These are phyloP conservation scores for Myoxocephalus aenaeus DNA, from an alignment of 2,797 vertebrate genomes.

Conservation along the genomic window DNA sequence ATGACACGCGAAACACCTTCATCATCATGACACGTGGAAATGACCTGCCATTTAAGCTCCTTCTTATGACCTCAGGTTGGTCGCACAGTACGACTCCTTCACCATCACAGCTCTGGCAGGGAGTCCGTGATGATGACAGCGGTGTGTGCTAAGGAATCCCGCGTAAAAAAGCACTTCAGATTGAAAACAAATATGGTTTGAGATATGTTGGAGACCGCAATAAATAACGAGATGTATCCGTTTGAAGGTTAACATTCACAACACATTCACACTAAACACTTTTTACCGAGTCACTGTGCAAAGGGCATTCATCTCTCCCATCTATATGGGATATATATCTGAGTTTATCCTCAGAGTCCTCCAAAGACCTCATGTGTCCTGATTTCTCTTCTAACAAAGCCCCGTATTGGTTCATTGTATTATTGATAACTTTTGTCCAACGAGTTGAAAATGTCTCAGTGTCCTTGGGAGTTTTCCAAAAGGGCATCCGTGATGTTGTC, in stretches of 20 bases:
- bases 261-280: conserved; percentile 16
- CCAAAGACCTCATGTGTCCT: neutral
- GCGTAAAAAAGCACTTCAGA: neutral
- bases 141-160: neutral
- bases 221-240: neutral
- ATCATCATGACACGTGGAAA: no score
- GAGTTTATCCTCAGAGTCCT: neutral
- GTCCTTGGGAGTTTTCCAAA: conserved; percentile 52
- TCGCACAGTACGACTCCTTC: neutral
- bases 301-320: conserved; percentile 5
- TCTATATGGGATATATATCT: neutral
- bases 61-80: no score
- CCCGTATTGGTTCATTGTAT: neutral
- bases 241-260: conserved; percentile 13
- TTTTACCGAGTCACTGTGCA: neutral
- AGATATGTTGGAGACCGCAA: neutral
- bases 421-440: conserved; percentile 31
- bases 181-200: neutral
- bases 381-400: neutral
- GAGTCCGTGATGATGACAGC: neutral
- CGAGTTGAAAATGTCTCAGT: conserved; percentile 35
- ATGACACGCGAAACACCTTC: no score
- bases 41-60: no score
- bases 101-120: conserved; percentile 5
- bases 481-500: conserved; percentile 30